Conservation (phyloP, 1,140 invertebrate species). For the Dendrolimus kikuchii region DNA sequence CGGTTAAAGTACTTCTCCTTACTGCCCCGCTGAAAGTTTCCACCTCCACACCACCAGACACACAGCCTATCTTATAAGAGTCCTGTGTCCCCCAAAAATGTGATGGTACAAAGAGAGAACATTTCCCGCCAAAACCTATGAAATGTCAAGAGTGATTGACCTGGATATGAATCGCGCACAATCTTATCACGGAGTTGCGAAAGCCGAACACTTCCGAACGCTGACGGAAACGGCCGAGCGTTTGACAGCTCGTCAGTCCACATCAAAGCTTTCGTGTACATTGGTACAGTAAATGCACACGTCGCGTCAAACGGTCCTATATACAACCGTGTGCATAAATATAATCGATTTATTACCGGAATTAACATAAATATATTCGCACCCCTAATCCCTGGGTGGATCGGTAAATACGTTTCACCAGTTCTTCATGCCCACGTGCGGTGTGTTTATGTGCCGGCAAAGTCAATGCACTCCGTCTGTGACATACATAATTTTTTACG, state of each 20-base stretch:
- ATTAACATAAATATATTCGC: background rate
- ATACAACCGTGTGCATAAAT: slow-evolving; percentile 27
- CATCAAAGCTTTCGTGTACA: slow-evolving; percentile 57
- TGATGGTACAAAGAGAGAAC: no score
- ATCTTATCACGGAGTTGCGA: slow-evolving; percentile 23
- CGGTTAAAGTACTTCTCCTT: no score
- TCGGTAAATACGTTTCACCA: no score
- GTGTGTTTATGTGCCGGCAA: no score
- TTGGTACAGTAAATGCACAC: slow-evolving; percentile 48
- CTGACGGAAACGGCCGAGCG: slow-evolving; percentile 36
- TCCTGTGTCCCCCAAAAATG: slow-evolving; percentile 10
- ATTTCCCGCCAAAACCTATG: no score
- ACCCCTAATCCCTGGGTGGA: no score
- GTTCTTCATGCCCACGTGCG: no score
- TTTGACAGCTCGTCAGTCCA: slow-evolving; percentile 60
- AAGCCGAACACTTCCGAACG: slow-evolving; percentile 23
- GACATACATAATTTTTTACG: no score
- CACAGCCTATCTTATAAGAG: slow-evolving; percentile 16
- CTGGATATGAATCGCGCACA: slow-evolving; percentile 37
- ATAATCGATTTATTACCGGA: slow-evolving; percentile 12
- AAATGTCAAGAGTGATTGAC: slow-evolving; percentile 27
- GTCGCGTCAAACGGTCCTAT: slow-evolving; percentile 39
- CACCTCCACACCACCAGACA: slow-evolving; percentile 14
- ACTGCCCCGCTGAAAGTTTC: background rate
- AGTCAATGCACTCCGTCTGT: no score